phyloP scores from a whole-genome alignment of 92 coral and sea anemone genomes.

The Palythoa heliodiscus region DNA sequence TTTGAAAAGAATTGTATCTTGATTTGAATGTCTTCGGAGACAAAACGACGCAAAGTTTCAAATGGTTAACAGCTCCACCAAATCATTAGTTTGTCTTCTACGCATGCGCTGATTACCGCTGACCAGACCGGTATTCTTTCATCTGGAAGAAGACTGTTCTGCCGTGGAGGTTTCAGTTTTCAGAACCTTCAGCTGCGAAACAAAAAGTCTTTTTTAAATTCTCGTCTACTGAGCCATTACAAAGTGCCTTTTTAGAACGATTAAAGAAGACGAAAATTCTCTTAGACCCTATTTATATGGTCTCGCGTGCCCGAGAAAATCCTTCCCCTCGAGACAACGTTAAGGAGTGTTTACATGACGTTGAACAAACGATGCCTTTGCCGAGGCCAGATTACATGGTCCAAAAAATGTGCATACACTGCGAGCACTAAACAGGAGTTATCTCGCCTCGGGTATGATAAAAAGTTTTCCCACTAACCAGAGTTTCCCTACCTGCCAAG shows the following conservation, averaged over 20 bases:
- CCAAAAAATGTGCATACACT: too few species aligned
- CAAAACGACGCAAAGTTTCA: background rate
- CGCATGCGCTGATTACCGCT: constrained; percentile 6
- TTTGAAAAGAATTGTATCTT: too few species aligned
- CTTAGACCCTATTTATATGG: too few species aligned
- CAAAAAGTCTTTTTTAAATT: background rate
- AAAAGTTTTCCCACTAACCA: too few species aligned
- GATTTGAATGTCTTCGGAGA: background rate
- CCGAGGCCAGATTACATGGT: background rate
- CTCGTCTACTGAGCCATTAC: background rate
- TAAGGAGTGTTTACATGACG: too few species aligned
- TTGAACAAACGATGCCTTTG: too few species aligned
- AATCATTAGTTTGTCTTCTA: background rate
- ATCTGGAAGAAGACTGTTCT: background rate
- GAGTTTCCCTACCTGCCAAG: too few species aligned
- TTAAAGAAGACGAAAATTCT: too few species aligned
- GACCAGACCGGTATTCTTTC: background rate
- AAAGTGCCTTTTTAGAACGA: background rate
- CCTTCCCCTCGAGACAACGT: too few species aligned
- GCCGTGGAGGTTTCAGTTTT: background rate
- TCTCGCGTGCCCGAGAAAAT: too few species aligned
- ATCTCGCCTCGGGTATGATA: too few species aligned
- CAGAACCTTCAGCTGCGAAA: constrained; percentile 11
- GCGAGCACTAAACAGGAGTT: too few species aligned
- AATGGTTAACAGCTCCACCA: background rate